Evolutionary conservation across 2,113 vertebrate genomes (phyloP), one percentile per base, ranked within the genome.

Genomic region (Pluvialis apricaria): DNA sequence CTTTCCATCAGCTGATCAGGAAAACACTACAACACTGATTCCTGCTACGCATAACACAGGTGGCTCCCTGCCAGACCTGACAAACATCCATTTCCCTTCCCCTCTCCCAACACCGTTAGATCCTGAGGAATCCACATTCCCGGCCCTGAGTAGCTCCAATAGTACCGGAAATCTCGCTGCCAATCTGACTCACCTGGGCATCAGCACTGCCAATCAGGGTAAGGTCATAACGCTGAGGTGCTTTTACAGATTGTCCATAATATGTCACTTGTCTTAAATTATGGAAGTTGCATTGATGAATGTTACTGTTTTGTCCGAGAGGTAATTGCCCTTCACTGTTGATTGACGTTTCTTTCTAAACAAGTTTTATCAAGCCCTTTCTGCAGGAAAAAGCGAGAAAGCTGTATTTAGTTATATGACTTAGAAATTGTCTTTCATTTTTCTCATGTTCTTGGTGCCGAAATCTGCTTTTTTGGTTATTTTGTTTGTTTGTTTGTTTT

Each of bases 21-120:
- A 99, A 91, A 98, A 98, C 97, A 98, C 98, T 91, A 97, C 98
- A 8, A 97, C 99, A 1, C 95, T 99, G 97, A 98, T 99, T 71
- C 99, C 99, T 1, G 99, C 98, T 26, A 86, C 99, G 57, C 99
- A 99, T 97, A 99, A 99, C 98, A 99, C 99, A 0, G 99, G 99
- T 0, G 99, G 99, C 52, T 99, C 99, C 13, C 98, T 99, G 96
- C 99, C 99, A 0, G 99, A 99, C 98, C 98, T 99, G 88, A 99
- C 99, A 86, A 99, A 99, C 98, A 99, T 99, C 97, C 99, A 99
- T 97, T 99, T 99, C 97, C 99, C 99, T 2, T 99, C 99, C 19
- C 99, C 99, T 0, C 98, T 99, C 31, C 99, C 99, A 26, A 99
- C 99, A 9, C 99, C 99, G 0, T 97, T 99, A 94, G 99, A 99